phyloP scores from a whole-genome alignment of 1,140 invertebrate genomes.

The Philotrypesis tridentata region DNA sequence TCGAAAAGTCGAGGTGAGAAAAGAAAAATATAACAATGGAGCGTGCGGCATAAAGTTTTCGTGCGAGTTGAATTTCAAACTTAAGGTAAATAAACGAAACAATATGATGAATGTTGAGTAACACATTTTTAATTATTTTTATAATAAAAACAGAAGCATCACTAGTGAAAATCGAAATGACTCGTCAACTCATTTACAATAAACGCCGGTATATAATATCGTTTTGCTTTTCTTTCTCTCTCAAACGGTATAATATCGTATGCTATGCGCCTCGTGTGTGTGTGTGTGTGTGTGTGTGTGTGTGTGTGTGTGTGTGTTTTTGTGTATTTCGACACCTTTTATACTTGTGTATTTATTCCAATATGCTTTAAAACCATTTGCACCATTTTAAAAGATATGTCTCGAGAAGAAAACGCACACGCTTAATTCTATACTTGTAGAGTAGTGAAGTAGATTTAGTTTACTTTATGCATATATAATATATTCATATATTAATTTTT shows the following conservation, averaged over 20 bases:
- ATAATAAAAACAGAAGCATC: neutral
- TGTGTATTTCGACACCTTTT: too few species aligned
- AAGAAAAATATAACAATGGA: too few species aligned
- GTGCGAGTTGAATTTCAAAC: too few species aligned
- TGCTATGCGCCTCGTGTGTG: too few species aligned
- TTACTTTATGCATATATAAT: neutral
- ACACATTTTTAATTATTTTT: slow-evolving; percentile 1
- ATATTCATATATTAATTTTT: neutral
- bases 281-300: too few species aligned
- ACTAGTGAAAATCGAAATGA: neutral
- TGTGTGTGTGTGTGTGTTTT: too few species aligned
- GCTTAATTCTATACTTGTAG: neutral
- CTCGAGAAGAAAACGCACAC: neutral
- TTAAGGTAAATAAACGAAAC: neutral
- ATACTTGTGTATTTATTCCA: neutral
- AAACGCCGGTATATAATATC: neutral
- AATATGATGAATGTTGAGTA: neutral
- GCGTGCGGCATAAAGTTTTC: too few species aligned
- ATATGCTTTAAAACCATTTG: neutral
- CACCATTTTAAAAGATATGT: slow-evolving; percentile 5
- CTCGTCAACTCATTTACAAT: neutral
- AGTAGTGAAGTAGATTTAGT: neutral
- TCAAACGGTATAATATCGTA: neutral
- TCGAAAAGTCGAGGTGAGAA: too few species aligned
- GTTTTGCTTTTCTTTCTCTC: neutral